These are phyloP conservation scores for Hypanus sabinus DNA, from an alignment of 2,113 vertebrate species.

Conservation along the genomic window DNA sequence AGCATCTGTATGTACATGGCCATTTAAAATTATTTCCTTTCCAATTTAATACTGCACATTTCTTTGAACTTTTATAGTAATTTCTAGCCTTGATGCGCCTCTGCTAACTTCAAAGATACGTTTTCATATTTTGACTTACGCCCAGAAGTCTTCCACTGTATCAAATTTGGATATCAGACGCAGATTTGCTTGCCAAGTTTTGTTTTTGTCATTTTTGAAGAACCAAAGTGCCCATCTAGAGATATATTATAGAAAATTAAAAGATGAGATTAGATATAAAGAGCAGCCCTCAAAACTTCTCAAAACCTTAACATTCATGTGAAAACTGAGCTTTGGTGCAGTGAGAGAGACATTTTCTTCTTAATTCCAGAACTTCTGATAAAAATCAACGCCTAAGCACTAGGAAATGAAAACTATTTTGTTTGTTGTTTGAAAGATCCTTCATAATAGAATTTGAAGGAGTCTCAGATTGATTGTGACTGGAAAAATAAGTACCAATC, in stretches of 20 bases:
- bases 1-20: too few species aligned
- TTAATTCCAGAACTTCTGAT: background rate
- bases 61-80: too few species aligned
- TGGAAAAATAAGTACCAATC: background rate
- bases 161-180: slow-evolving; percentile 95
- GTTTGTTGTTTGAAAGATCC: background rate
- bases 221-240: slow-evolving; percentile 98
- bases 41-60: too few species aligned
- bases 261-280: background rate
- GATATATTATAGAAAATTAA: slow-evolving; percentile 37
- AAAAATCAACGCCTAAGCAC: background rate
- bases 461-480: background rate
- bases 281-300: background rate
- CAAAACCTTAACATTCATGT: background rate
- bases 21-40: too few species aligned
- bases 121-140: slow-evolving; percentile 69
- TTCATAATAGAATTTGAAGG: background rate
- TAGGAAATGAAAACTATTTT: background rate
- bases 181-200: slow-evolving; percentile 98
- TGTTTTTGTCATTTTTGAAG: slow-evolving; percentile 99
- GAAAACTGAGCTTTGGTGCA: background rate
- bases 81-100: too few species aligned
- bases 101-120: background rate
- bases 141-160: slow-evolving; percentile 98
- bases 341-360: background rate